Evolutionary conservation across 2,113 vertebrate species (phyloP).

Genomic region (Gambusia holbrooki): DNA sequence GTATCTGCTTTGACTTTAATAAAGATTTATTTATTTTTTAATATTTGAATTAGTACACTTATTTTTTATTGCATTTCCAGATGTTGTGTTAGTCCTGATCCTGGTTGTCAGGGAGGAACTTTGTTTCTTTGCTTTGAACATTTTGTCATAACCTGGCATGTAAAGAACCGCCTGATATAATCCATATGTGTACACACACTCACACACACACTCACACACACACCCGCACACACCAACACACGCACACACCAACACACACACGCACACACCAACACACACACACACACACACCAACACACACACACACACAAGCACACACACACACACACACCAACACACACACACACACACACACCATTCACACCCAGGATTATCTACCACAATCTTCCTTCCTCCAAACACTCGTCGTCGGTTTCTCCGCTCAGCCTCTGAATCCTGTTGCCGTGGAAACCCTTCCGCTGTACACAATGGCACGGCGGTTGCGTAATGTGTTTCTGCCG

Average conservation of each 20-base stretch:
- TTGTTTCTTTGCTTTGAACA: too few relatives aligned
- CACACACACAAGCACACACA: slow-evolving; percentile 11
- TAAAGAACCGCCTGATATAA: slow-evolving; percentile 15
- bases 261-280: too few relatives aligned
- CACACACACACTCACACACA: too few relatives aligned
- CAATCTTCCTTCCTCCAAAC: slow-evolving; percentile 57
- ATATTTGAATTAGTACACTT: too few relatives aligned
- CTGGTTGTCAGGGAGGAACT: too few relatives aligned
- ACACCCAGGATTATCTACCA: slow-evolving; percentile 52
- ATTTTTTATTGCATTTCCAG: too few relatives aligned
- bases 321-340: too few relatives aligned
- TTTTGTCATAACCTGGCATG: background rate
- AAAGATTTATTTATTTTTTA: too few relatives aligned
- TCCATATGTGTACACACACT: too few relatives aligned
- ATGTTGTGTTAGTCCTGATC: too few relatives aligned
- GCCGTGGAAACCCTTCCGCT: slow-evolving; percentile 76
- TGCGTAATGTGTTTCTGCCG: slow-evolving; percentile 74
- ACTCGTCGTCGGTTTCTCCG: slow-evolving; percentile 33
- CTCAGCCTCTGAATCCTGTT: slow-evolving; percentile 66
- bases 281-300: background rate
- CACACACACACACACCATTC: background rate
- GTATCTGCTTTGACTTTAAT: background rate
- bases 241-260: too few relatives aligned
- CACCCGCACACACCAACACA: too few relatives aligned
- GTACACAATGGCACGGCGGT: slow-evolving; percentile 71